phyloP scores from a whole-genome alignment of 1,140 invertebrate species.

The Caerostris extrusa region DNA sequence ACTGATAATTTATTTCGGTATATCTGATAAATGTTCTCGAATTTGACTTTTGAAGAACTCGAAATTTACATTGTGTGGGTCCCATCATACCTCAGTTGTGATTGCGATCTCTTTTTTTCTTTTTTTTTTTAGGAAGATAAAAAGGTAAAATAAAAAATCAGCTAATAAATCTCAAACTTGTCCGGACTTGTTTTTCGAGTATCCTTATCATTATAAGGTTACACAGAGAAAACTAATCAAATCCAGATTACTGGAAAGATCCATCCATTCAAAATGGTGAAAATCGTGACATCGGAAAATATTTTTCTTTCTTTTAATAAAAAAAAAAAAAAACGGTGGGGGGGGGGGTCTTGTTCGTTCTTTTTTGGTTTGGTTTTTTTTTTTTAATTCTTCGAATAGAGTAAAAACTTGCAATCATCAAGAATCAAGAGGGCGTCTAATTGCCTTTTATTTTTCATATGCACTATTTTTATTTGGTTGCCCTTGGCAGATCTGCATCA shows the following conservation, averaged over 20 bases:
- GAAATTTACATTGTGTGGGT: conserved; percentile 8
- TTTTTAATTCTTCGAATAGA: conserved; percentile 45
- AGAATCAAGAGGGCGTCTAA: conserved; percentile 58
- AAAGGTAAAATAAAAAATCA: neutral
- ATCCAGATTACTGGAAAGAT: conserved; percentile 7
- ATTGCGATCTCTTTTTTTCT: neutral
- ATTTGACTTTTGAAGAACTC: neutral
- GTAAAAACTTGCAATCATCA: conserved; percentile 35
- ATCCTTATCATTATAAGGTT: conserved; percentile 17
- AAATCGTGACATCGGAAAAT: neutral
- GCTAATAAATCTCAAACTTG: neutral
- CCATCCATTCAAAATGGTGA: neutral
- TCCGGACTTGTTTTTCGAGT: conserved; percentile 22
- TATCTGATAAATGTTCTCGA: conserved; percentile 17
- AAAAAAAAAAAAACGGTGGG: neutral
- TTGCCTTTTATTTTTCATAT: conserved; percentile 66
- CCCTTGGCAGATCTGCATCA: conserved; percentile 54
- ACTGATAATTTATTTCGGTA: neutral
- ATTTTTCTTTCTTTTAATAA: neutral
- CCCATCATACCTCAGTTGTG: neutral
- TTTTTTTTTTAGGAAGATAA: neutral
- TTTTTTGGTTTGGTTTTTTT: too few relatives aligned
- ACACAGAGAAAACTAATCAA: conserved; percentile 2
- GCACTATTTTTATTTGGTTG: conserved; percentile 51
- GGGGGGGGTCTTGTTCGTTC: too few relatives aligned